Evolutionary conservation across 2,797 vertebrate species (phyloP).

Genomic region (Rhinella marina): DNA sequence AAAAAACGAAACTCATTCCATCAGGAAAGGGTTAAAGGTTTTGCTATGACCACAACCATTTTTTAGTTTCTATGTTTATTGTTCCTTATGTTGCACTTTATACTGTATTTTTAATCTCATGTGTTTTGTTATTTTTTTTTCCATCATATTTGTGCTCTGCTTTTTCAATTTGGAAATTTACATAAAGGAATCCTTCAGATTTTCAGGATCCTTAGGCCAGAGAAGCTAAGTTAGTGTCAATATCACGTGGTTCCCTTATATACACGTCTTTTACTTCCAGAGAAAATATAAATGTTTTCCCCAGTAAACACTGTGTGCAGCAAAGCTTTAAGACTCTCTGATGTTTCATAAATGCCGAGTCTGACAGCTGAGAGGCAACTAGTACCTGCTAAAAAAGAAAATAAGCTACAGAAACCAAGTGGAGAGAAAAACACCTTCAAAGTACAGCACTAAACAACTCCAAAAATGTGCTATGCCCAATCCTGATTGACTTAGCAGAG

Average conservation of each 20-base stretch:
- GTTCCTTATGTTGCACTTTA: background rate
- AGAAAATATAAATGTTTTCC: slow-evolving; percentile 54
- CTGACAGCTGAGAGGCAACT: slow-evolving; percentile 39
- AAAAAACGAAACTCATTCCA: no score
- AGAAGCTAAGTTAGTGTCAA: slow-evolving; percentile 38
- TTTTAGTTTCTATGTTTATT: background rate
- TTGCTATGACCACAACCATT: background rate
- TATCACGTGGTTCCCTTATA: slow-evolving; percentile 40
- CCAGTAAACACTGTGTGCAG: slow-evolving; percentile 40
- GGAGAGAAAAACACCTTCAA: slow-evolving; percentile 51
- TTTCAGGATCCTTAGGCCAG: background rate
- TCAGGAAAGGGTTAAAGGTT: background rate
- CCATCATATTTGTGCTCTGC: slow-evolving; percentile 18
- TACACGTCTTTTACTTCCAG: slow-evolving; percentile 37
- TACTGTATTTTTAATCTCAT: background rate
- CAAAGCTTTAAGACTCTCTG: slow-evolving; percentile 35
- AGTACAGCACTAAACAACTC: slow-evolving; percentile 23
- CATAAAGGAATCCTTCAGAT: slow-evolving; percentile 46
- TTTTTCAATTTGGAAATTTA: slow-evolving; percentile 39
- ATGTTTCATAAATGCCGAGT: slow-evolving; percentile 46
- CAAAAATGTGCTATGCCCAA: background rate
- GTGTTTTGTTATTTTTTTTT: background rate
- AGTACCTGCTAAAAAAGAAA: slow-evolving; percentile 41
- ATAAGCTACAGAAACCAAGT: background rate
- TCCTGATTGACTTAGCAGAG: slow-evolving; percentile 28